A percentile compares a stretch with the other conserved stretches of the same genome.
Conservation (phyloP, 2,888 invertebrate genomes). For the Agonopterix alstromeriana region DNA sequence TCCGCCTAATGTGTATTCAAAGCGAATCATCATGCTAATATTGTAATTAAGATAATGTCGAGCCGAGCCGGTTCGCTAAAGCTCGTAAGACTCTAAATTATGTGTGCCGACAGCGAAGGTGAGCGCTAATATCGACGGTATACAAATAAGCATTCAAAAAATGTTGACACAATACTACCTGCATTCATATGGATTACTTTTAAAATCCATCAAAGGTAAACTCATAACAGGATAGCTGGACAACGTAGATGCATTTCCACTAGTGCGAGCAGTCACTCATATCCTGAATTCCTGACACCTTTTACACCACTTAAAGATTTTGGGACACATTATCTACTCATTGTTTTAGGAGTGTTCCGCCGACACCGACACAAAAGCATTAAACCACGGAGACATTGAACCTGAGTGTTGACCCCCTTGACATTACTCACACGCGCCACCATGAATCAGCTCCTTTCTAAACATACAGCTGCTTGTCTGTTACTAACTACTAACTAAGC, state of each 20-base stretch:
- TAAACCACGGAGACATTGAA: conserved; percentile 53
- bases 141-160: not conserved
- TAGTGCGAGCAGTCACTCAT: conserved; percentile 9
- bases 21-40: conserved; percentile 54
- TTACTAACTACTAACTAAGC: conserved; percentile 22
- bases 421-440: conserved; percentile 33
- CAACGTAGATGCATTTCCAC: conserved; percentile 16
- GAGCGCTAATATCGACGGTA: conserved; percentile 6
- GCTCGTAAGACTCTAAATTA: conserved; percentile 10
- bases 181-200: not conserved
- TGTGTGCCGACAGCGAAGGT: conserved; percentile 8
- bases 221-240: too few relatives aligned
- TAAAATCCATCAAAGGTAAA: too few relatives aligned
- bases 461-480: conserved; percentile 18
- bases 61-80: conserved; percentile 32
- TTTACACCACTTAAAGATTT: conserved; percentile 40
- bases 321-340: conserved; percentile 49
- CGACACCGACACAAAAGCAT: conserved; percentile 43
- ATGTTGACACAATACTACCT: not conserved
- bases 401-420: conserved; percentile 51
- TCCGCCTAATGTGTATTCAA: conserved; percentile 38
- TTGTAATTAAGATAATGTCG: conserved; percentile 52
- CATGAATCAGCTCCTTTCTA: conserved; percentile 47
- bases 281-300: conserved; percentile 15
- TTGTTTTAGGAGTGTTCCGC: conserved; percentile 53